phyloP scores from a whole-genome alignment of 2,113 vertebrate genomes.

The Elanus axillaris region DNA sequence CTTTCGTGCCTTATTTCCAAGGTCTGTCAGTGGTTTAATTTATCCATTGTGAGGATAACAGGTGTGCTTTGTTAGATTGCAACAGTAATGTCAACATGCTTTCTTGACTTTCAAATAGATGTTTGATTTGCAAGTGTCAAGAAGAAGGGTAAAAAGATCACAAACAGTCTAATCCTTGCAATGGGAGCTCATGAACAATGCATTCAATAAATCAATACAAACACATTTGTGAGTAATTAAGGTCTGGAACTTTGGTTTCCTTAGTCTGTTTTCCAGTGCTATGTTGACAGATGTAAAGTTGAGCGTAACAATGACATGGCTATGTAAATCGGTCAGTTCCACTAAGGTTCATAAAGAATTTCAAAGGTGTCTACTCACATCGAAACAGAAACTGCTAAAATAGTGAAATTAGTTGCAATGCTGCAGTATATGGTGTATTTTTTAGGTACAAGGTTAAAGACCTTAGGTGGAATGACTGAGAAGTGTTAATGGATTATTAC shows the following conservation, averaged over 20 bases:
- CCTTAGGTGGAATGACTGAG: not conserved
- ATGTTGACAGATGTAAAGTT: not conserved
- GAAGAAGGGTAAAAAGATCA: not conserved
- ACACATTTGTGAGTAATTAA: slow-evolving; percentile 9
- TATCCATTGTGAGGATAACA: not conserved
- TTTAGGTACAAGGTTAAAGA: not conserved
- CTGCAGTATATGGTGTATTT: not conserved
- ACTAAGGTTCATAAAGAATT: not conserved
- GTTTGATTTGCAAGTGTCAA: not conserved
- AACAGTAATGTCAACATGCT: not conserved
- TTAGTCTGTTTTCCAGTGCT: not conserved
- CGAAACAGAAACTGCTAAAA: not conserved
- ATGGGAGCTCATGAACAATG: not conserved
- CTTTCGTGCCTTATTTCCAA: not conserved
- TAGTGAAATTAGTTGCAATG: not conserved
- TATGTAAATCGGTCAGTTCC: not conserved
- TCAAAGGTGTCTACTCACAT: not conserved
- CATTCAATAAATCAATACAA: not conserved
- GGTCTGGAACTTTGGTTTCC: not conserved
- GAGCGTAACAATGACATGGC: not conserved
- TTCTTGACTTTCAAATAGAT: not conserved
- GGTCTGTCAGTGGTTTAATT: not conserved
- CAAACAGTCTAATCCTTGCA: not conserved
- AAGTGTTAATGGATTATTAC: not conserved
- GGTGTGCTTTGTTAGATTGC: not conserved